A percentile compares a stretch with the other conserved stretches of the same genome.
phyloP scores from a whole-genome alignment of 2,797 vertebrate species.

The Dendrocincla fuliginosa region DNA sequence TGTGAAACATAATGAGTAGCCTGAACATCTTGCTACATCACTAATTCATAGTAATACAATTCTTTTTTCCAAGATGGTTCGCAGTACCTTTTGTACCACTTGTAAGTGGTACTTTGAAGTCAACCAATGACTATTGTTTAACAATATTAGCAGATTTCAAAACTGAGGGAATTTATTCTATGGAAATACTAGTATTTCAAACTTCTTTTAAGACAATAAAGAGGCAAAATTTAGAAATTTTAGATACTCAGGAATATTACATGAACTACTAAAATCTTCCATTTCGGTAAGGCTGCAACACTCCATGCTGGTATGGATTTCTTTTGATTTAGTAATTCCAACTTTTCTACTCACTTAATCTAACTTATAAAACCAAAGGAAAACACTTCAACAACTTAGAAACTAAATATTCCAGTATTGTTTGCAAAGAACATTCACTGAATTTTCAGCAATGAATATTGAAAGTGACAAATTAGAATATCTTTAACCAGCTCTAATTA shows the following conservation, averaged over 20 bases:
- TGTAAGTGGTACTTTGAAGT: background rate
- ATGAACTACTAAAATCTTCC: background rate
- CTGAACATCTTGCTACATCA: constrained; percentile 18
- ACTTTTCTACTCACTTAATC: background rate
- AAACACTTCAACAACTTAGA: background rate
- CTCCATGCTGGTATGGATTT: background rate
- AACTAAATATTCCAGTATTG: background rate
- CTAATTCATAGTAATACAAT: constrained; percentile 14
- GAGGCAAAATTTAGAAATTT: background rate
- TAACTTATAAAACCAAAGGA: background rate
- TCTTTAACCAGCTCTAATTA: background rate
- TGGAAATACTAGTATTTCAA: background rate
- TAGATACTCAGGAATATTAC: background rate
- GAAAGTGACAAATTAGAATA: background rate
- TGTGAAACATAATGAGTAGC: background rate
- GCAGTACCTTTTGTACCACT: background rate
- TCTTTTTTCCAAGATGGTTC: background rate
- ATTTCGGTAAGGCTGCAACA: background rate
- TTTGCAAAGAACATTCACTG: background rate
- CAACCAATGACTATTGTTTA: background rate
- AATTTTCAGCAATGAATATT: background rate
- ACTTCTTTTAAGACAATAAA: background rate
- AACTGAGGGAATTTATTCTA: background rate
- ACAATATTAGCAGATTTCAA: background rate
- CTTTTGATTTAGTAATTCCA: background rate